Evolutionary conservation across 2,113 vertebrate species (phyloP).

Genomic region (Epinephelus moara): DNA sequence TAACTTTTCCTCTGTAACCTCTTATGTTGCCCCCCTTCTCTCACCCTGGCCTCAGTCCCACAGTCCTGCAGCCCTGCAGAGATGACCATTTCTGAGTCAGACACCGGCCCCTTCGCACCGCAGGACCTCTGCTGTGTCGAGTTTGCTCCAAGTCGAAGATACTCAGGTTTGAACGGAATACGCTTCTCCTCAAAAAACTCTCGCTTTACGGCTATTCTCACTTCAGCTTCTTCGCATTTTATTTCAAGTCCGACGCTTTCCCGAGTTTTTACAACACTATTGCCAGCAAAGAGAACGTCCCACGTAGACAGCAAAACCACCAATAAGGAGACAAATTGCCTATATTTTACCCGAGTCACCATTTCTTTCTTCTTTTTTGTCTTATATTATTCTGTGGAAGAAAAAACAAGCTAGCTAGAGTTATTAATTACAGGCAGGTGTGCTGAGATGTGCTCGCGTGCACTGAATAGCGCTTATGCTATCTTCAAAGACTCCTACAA

Average conservation of each 20-base stretch:
- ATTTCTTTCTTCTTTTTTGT: neutral
- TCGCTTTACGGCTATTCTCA: conserved; percentile 43
- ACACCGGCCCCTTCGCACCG: neutral
- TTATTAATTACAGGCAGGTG: conserved; percentile 21
- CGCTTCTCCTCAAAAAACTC: conserved; percentile 48
- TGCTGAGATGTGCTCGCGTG: neutral
- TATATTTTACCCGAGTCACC: neutral
- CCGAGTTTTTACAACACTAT: rapidly evolving
- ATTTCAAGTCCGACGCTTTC: conserved; percentile 17
- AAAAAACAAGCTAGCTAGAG: neutral
- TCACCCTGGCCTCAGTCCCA: conserved; percentile 57
- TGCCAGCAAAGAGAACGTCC: rapidly evolving
- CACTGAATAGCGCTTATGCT: neutral
- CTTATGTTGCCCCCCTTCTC: neutral
- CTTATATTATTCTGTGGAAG: too few species aligned
- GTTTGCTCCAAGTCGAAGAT: conserved; percentile 49
- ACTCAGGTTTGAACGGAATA: conserved; percentile 33
- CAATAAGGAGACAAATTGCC: rapidly evolving
- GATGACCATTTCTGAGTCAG: conserved; percentile 47
- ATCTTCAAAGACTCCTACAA: neutral
- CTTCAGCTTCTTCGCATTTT: conserved; percentile 47
- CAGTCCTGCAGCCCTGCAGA: conserved; percentile 50
- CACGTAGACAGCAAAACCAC: neutral
- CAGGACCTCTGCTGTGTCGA: neutral
- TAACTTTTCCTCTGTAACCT: neutral